Conservation (phyloP, 2,113 vertebrate species). For the rat (Rattus norvegicus) region DNA sequence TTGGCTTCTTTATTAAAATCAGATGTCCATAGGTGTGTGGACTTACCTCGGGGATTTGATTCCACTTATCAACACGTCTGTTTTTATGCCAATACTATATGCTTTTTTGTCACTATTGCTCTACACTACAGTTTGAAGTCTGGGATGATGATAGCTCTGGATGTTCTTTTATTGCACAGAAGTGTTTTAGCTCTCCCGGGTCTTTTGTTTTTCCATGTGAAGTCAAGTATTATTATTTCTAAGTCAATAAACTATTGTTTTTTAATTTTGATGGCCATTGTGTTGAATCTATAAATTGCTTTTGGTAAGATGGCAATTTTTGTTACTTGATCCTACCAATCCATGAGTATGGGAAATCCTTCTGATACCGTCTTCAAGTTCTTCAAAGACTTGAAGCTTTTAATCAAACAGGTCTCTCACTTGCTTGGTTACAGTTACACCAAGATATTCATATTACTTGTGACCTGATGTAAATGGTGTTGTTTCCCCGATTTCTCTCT, state of each 20-base stretch:
- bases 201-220: not conserved
- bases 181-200: not conserved
- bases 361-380: not conserved
- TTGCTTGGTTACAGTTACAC: not conserved
- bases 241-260: not conserved
- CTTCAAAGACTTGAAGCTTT: not conserved
- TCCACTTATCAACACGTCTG: no score
- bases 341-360: not conserved
- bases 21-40: not conserved
- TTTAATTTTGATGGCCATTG: not conserved
- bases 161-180: not conserved
- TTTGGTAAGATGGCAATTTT: not conserved
- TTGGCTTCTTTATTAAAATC: not conserved
- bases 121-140: not conserved
- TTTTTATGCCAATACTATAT: not conserved
- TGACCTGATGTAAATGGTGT: not conserved
- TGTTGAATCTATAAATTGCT: not conserved
- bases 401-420: not conserved
- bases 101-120: not conserved
- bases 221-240: not conserved
- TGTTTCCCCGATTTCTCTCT: not conserved
- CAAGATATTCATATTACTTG: not conserved
- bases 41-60: not conserved
- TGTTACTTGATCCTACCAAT: not conserved
- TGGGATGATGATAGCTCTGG: not conserved